phyloP scores from a whole-genome alignment of 2,797 vertebrate genomes.

The Anguilla obscura region DNA sequence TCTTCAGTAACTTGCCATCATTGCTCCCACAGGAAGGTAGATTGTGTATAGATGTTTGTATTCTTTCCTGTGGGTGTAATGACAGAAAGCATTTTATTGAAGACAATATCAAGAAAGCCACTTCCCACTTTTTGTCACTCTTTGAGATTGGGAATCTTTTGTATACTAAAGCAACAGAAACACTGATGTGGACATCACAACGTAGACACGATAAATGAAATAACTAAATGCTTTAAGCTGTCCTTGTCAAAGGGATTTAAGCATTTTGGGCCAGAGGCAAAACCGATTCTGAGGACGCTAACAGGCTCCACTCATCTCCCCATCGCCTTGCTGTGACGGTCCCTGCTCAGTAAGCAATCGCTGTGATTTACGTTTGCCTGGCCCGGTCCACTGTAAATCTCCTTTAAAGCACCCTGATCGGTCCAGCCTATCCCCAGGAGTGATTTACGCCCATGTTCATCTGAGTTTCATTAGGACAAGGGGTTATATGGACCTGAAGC shows the following conservation, averaged over 20 bases:
- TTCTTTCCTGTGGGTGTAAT: background rate
- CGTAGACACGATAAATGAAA: background rate
- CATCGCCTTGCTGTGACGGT: background rate
- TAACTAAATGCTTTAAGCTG: slow-evolving; percentile 6
- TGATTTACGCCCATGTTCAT: slow-evolving; percentile 37
- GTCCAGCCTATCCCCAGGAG: background rate
- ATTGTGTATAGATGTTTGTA: slow-evolving; percentile 24
- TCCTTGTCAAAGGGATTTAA: background rate
- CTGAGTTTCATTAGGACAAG: slow-evolving; percentile 35
- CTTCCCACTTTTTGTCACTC: too few species aligned
- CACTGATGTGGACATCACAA: background rate
- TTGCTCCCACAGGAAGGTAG: background rate
- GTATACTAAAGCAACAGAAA: slow-evolving; percentile 6
- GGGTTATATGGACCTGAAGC: background rate
- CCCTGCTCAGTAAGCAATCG: slow-evolving; percentile 28
- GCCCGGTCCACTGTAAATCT: slow-evolving; percentile 40
- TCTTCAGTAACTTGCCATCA: background rate
- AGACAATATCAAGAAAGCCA: too few species aligned
- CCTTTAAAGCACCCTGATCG: background rate
- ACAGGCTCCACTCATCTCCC: slow-evolving; percentile 17
- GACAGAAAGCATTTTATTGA: too few species aligned
- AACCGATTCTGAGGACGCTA: background rate
- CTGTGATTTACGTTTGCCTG: slow-evolving; percentile 35
- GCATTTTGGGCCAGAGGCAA: background rate
- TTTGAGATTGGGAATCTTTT: background rate